phyloP scores from a whole-genome alignment of 2,888 invertebrate genomes.

The Pachymerium ferrugineum region DNA sequence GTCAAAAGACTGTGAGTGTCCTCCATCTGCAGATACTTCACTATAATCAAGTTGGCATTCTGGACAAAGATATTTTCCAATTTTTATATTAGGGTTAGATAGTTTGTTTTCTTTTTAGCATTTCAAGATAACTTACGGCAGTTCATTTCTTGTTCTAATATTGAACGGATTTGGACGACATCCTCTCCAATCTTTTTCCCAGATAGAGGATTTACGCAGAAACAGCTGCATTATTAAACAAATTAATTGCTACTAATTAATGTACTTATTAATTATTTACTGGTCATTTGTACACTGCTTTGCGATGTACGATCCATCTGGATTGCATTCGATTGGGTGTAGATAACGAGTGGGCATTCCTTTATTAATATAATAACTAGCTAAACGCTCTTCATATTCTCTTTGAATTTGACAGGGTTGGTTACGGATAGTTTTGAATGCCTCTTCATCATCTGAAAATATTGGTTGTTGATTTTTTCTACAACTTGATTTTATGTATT shows the following conservation, averaged over 20 bases:
- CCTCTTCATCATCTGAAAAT: conserved; percentile 48
- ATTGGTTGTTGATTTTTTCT: neutral
- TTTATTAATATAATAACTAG: neutral
- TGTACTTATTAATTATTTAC: neutral
- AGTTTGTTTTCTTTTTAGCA: too few species aligned
- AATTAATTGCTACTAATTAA: neutral
- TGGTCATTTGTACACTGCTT: conserved; percentile 25
- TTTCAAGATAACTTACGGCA: neutral
- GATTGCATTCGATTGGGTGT: conserved; percentile 57
- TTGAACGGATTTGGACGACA: neutral
- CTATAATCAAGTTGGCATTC: neutral
- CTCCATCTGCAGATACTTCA: neutral
- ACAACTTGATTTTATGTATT: neutral
- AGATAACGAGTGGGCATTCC: conserved; percentile 40
- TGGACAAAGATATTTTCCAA: too few species aligned
- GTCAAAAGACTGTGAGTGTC: neutral
- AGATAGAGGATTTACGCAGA: neutral
- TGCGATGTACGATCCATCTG: conserved; percentile 60
- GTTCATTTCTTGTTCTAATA: neutral
- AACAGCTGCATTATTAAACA: neutral
- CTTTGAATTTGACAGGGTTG: conserved; percentile 9
- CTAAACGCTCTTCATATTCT: conserved; percentile 3
- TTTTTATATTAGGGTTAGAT: too few species aligned
- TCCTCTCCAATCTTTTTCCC: neutral
- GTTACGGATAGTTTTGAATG: neutral